phyloP scores from a whole-genome alignment of 2,113 vertebrate genomes.

The Callocephalon fimbriatum region DNA sequence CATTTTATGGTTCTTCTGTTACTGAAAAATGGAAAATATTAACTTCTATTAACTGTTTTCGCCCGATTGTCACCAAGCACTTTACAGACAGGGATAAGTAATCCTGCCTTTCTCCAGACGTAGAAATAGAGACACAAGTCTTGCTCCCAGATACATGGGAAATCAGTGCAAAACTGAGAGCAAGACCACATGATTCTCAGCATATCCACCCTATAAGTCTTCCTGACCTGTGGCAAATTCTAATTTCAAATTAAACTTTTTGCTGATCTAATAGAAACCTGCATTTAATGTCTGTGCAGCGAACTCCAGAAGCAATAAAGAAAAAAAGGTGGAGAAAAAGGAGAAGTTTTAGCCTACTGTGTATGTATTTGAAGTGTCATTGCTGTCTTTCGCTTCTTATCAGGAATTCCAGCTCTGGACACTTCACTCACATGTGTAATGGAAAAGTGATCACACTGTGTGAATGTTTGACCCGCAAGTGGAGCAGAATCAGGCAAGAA shows the following conservation, averaged over 20 bases:
- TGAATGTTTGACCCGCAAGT: background rate
- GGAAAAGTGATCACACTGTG: background rate
- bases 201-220: background rate
- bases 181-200: background rate
- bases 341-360: background rate
- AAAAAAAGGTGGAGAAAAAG: background rate
- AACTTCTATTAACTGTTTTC: background rate
- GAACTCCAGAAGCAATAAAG: background rate
- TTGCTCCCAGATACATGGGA: background rate
- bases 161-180: background rate
- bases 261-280: background rate
- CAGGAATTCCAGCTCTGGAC: background rate
- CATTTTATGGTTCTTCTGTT: background rate
- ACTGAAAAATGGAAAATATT: background rate
- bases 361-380: fast-evolving
- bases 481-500: background rate
- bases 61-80: background rate
- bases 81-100: background rate
- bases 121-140: background rate
- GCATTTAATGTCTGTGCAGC: background rate
- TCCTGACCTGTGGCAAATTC: background rate
- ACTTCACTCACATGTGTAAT: background rate
- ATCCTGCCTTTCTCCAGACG: background rate
- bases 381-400: background rate
- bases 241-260: background rate